Percentiles rank a stretch among this genome's conserved stretches.
Conservation (phyloP, 2,888 invertebrate genomes). For the Metallyticus violacea region DNA sequence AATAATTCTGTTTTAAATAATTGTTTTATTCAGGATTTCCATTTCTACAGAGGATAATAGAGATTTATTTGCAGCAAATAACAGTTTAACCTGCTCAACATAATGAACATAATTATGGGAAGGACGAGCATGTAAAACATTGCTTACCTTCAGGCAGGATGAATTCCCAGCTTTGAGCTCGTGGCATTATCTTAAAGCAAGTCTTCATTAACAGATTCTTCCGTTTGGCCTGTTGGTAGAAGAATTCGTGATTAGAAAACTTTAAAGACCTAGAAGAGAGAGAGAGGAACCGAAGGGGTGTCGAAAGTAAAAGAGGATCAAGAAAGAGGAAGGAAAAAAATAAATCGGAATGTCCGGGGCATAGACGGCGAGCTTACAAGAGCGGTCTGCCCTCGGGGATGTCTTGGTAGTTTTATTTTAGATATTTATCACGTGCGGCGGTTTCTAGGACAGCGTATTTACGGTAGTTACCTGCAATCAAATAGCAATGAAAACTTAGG, state of each 20-base stretch:
- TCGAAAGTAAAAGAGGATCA: background rate
- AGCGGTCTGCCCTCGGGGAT: background rate
- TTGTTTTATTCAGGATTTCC: background rate
- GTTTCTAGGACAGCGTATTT: background rate
- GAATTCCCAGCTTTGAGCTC: background rate
- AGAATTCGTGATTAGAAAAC: slow-evolving; percentile 15
- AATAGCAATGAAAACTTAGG: background rate
- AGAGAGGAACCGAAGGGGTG: background rate
- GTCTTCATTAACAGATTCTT: slow-evolving; percentile 14
- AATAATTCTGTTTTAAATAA: background rate
- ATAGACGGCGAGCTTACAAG: no score
- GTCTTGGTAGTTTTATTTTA: background rate
- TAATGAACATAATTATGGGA: background rate
- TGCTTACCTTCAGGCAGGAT: background rate
- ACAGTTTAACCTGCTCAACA: background rate
- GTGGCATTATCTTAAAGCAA: background rate
- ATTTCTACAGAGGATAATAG: background rate
- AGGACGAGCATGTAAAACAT: background rate
- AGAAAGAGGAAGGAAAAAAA: background rate
- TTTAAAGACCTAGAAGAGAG: background rate
- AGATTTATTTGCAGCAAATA: background rate
- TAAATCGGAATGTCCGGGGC: slow-evolving; percentile 6
- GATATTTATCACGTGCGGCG: background rate
- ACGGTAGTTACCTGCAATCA: background rate
- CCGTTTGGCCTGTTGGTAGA: slow-evolving; percentile 4